Evolutionary conservation across 2,888 invertebrate genomes (phyloP).

Genomic region (Drosophila austrosaltans): DNA sequence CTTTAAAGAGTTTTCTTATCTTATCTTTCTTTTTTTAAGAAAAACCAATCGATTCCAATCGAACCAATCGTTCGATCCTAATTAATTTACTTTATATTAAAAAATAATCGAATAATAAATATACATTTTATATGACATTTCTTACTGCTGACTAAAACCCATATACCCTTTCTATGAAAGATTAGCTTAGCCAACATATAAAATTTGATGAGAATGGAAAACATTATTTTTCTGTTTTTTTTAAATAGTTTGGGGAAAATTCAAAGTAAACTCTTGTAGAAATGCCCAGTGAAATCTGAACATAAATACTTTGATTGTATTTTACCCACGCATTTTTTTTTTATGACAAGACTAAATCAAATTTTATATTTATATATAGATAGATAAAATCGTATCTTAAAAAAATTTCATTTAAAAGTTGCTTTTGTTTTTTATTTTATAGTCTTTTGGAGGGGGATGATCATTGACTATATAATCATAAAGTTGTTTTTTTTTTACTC

Average conservation of each 20-base stretch:
- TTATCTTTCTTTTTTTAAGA: too few relatives aligned
- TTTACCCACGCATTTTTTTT: not conserved
- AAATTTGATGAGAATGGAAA: not conserved
- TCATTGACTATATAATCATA: slow-evolving; percentile 10
- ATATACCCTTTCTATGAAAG: too few relatives aligned
- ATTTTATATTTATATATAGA: not conserved
- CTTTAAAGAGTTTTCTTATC: too few relatives aligned
- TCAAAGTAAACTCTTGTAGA: not conserved
- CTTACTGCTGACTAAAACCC: too few relatives aligned
- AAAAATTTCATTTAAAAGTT: not conserved
- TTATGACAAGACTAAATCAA: not conserved
- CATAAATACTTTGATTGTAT: not conserved
- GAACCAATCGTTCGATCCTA: too few relatives aligned
- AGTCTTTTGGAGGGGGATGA: not conserved
- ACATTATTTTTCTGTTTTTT: too few relatives aligned
- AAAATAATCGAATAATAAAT: too few relatives aligned
- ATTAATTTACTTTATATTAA: too few relatives aligned
- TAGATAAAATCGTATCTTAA: not conserved
- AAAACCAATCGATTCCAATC: too few relatives aligned
- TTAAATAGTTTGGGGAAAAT: not conserved
- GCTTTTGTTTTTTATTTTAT: not conserved
- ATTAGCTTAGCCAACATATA: not conserved
- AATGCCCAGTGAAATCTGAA: not conserved
- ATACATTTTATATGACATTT: too few relatives aligned
- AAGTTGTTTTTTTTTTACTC: slow-evolving; percentile 19